A percentile compares a stretch with the other conserved stretches of the same genome.
These are phyloP conservation scores for Oppia nitens DNA, from an alignment of 1,140 invertebrate genomes.

Conservation along the genomic window DNA sequence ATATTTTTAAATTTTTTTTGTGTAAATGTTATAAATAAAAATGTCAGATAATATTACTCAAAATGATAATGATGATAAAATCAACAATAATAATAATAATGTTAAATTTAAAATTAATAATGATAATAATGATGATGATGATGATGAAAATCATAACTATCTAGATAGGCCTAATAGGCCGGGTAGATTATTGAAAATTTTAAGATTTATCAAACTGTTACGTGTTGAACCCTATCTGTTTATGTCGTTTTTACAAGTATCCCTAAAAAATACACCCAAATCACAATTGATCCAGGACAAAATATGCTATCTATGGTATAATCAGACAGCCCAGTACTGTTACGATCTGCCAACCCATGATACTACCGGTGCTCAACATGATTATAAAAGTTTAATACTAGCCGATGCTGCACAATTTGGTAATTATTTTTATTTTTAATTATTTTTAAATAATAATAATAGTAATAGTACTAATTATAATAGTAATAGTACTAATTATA, in stretches of 20 bases:
- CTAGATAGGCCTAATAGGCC: background rate
- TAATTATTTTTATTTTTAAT: background rate
- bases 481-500: no score
- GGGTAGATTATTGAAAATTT: slow-evolving; percentile 6
- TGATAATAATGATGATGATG: background rate
- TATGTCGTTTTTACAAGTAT: background rate
- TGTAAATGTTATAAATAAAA: no score
- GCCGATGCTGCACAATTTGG: background rate
- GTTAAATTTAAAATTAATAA: background rate
- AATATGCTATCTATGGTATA: background rate
- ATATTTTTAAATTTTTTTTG: no score
- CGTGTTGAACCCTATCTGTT: background rate
- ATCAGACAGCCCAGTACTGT: background rate
- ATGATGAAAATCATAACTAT: background rate
- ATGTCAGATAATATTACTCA: background rate
- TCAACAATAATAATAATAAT: background rate
- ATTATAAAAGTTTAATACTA: background rate
- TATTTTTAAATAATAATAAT: no score
- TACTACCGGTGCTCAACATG: background rate
- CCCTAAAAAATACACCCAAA: background rate
- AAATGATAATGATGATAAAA: background rate
- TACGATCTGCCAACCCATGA: background rate
- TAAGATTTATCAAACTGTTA: background rate
- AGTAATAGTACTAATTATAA: no score
- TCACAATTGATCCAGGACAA: background rate